These are phyloP conservation scores for Cardinalis cardinalis DNA, from an alignment of 2,113 vertebrate genomes.

Conservation along the genomic window DNA sequence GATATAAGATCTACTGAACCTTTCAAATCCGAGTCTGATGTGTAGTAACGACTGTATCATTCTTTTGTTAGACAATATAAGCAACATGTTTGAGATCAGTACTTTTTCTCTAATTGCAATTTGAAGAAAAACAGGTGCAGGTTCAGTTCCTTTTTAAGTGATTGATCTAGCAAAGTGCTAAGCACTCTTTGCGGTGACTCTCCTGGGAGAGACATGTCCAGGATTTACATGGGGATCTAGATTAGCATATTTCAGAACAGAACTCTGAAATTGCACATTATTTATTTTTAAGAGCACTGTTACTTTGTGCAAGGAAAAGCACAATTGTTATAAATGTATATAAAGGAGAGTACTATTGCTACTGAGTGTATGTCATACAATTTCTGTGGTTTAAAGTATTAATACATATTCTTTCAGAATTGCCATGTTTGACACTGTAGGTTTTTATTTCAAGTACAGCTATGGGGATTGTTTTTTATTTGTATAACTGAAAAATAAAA, in stretches of 20 bases:
- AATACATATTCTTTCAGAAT: slow-evolving; percentile 49
- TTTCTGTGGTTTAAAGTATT: slow-evolving; percentile 60
- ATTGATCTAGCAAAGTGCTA: slow-evolving; percentile 1
- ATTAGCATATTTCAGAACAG: slow-evolving; percentile 17
- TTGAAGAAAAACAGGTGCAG: slow-evolving; percentile 5
- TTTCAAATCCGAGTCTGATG: slow-evolving; percentile 20
- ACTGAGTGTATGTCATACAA: slow-evolving; percentile 51
- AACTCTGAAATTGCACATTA: slow-evolving; percentile 53
- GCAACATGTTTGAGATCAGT: not conserved
- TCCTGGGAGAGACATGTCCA: not conserved
- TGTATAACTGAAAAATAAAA: slow-evolving; percentile 77
- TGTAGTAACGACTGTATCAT: slow-evolving; percentile 14
- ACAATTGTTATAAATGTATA: slow-evolving; percentile 73
- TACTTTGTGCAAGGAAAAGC: slow-evolving; percentile 71
- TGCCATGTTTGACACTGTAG: slow-evolving; percentile 61
- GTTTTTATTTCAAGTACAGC: slow-evolving; percentile 58
- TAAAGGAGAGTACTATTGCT: slow-evolving; percentile 60
- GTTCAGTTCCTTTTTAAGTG: not conserved
- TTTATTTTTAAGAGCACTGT: slow-evolving; percentile 62
- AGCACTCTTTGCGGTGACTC: slow-evolving; percentile 1
- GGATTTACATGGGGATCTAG: slow-evolving; percentile 36
- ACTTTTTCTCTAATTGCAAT: slow-evolving; percentile 7
- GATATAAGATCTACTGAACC: not conserved
- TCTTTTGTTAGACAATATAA: slow-evolving; percentile 42
- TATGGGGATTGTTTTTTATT: slow-evolving; percentile 65